Percentiles rank a stretch among this genome's conserved stretches.
Conservation (phyloP, 92 coral and sea anemone genomes). For the Bergia puertoricense region DNA sequence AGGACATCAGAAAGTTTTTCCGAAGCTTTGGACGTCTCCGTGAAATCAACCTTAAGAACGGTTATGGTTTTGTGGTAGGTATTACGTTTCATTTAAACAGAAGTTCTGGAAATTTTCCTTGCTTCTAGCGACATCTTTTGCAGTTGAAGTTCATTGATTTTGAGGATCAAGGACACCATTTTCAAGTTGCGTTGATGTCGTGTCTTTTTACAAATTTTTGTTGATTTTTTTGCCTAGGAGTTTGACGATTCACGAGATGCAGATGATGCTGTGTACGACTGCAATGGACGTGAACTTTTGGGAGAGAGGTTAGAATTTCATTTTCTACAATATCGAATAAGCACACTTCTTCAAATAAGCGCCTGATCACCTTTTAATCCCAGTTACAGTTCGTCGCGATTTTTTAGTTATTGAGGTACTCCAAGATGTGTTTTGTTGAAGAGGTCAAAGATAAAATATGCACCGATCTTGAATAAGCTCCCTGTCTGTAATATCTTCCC, state of each 20-base stretch:
- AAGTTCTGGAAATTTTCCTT: background rate
- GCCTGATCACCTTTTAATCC: too few relatives aligned
- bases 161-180: too few relatives aligned
- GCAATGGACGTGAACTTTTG: conserved; percentile 86
- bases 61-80: conserved; percentile 97
- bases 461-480: too few relatives aligned
- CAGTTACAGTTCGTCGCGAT: too few relatives aligned
- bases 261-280: conserved; percentile 93
- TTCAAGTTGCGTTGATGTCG: too few relatives aligned
- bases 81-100: background rate
- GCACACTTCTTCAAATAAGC: too few relatives aligned
- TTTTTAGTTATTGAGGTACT: too few relatives aligned
- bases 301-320: conserved; percentile 82
- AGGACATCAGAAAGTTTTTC: conserved; percentile 82
- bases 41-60: conserved; percentile 95
- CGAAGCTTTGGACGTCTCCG: conserved; percentile 86
- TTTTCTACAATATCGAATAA: background rate
- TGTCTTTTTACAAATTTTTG: background rate
- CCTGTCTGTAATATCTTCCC: too few relatives aligned
- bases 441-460: too few relatives aligned
- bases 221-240: conserved; percentile 53
- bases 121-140: background rate
- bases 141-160: background rate
- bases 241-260: conserved; percentile 94
- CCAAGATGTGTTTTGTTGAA: too few relatives aligned